phyloP scores from a whole-genome alignment of 2,888 invertebrate species.

The Phortica magna region DNA sequence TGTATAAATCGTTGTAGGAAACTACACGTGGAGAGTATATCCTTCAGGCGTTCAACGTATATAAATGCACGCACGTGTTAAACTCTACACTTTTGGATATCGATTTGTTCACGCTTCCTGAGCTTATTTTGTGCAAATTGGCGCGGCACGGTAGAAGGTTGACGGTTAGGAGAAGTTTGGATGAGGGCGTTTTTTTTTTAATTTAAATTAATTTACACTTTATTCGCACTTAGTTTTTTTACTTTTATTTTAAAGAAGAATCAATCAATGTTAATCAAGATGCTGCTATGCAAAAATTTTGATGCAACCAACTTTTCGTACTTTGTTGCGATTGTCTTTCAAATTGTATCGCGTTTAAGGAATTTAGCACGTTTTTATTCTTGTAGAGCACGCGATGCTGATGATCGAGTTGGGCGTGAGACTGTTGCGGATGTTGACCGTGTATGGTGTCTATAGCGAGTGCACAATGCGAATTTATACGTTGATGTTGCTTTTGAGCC shows the following conservation, averaged over 20 bases:
- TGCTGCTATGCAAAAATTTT: constrained; percentile 76
- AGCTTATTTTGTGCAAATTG: background rate
- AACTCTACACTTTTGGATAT: constrained; percentile 4
- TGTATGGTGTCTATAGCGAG: background rate
- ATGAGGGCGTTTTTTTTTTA: background rate
- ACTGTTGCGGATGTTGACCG: constrained; percentile 53
- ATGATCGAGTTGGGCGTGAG: constrained; percentile 40
- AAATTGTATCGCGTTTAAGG: constrained; percentile 43
- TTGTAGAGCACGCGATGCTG: constrained; percentile 54
- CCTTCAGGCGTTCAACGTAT: background rate
- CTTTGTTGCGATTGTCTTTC: constrained; percentile 58
- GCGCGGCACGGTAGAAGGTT: constrained; percentile 2
- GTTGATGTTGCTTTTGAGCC: constrained; percentile 49
- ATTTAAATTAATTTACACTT: constrained; percentile 11
- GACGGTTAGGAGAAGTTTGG: background rate
- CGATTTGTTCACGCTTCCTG: constrained; percentile 4
- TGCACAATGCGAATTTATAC: constrained; percentile 38
- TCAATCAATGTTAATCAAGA: constrained; percentile 71
- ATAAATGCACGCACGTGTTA: background rate
- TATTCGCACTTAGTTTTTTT: background rate
- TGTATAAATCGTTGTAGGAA: background rate
- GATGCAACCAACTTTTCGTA: constrained; percentile 74
- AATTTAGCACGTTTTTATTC: constrained; percentile 40
- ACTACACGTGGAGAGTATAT: constrained; percentile 3
- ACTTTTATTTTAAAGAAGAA: background rate